Evolutionary conservation across 2,888 invertebrate genomes (phyloP), one percentile per base, ranked within the genome.

Genomic region (Drosophila algonquin): DNA sequence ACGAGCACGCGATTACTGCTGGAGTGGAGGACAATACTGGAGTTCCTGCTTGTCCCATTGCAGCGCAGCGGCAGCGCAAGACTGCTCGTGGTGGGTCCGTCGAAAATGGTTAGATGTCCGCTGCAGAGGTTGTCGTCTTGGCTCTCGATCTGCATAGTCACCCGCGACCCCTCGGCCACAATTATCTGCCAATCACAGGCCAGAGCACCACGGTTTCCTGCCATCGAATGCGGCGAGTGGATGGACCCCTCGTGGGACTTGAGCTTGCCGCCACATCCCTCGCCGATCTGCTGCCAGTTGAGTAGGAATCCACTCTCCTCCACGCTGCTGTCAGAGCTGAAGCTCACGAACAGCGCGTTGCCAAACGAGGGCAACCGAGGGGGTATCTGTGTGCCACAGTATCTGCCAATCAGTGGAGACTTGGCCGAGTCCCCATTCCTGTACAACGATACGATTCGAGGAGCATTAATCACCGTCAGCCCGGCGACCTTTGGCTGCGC

Each of bases 151-250:
- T 96, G 89, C 2, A 97, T 88, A 63, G 93, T 93, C 32, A 97
- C 93, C 30, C 93, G 90, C 27, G 96, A 97, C 3, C 97, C 98
- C 51, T 93, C 93, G 48, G 95, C 95, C 0, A 96, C 95, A 2
- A 93, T 93, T 73, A 98, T 96, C 85, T 94, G 95, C 95, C 97
- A 98, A 78, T 94, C 94, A 90, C 98, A 98, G 90, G 96, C 95
- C 0, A 96, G 93, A 64, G 95, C 94, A 59, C 94, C 94, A 46
- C 93, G 91, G 87, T 96, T 97, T 0, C 94, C 93, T 72, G 94
- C 93, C 3, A 97, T 97, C 32, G 54, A 77, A 90, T 97, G 95
- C 0, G 98, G 98, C 0, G 98, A 97, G 47, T 95, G 94, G 77
- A 98, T 95, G 4, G 95, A 94, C 0, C 98, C 98, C 6, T 92